Base-by-base conservation (phyloP, 2,113 vertebrate genomes). In the Peromyscus polionotus region DNA sequence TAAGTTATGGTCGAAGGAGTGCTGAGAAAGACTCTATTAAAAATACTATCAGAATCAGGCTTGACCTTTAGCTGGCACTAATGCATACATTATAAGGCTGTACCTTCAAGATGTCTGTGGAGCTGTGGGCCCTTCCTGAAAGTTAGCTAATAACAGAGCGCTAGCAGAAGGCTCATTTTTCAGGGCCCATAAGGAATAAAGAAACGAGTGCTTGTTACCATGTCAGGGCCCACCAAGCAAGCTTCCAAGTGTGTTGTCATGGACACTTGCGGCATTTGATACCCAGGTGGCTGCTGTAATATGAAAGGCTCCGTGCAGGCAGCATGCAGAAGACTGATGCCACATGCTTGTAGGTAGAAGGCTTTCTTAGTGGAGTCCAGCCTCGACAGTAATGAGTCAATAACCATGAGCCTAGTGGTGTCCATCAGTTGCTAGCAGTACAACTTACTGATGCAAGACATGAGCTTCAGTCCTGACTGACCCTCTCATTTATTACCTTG, bases 181-280 rank as follows among this genome's bases (percentile, higher is more conserved):
- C 17, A 86, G 76, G 70, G 83, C 57, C 67, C 31, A 36, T 77
- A 65, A 73, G 77, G 67, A 93, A 88, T 81, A 92, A 77, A 95
- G 68, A 91, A 88, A 68, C 4, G 28, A 80, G 70, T 83, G 39
- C 45, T 73, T 42, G 19, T 8, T 72, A 67, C 51, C 19, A 65
- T 72, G 65, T 51, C 77, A 36, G 67, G 68, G 54, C 33, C 36
- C 85, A 88, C 77, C 81, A 87, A 59, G 63, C 79, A 77, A 86
- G 22, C 42, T 61, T 67, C 73, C 77, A 65, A 90, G 16, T 36
- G 26, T 33, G 24, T 59, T 84, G 86, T 45, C 77, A 83, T 76
- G 95, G 86, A 93, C 70, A 75, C 86, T 93, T 97, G 59, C 72
- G 94, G 39, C 6, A 80, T 70, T 87, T 39, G 91, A 48, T 63